Conservation (phyloP, 1,140 invertebrate species). For the Triops cancriformis region DNA sequence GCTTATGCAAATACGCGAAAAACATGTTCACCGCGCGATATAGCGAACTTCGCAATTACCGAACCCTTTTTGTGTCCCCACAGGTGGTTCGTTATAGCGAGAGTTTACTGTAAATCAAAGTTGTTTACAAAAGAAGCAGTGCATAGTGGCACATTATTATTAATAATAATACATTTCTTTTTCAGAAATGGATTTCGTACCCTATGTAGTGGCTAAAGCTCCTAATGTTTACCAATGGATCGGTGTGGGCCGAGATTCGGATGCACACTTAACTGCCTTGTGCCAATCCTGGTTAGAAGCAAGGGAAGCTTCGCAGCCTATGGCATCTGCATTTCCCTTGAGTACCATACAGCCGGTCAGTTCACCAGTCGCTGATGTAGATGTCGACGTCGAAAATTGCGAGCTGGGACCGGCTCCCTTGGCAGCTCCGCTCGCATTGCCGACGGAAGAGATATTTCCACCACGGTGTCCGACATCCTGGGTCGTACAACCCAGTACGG, state of each 20-base stretch:
- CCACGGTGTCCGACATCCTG: conserved; percentile 61
- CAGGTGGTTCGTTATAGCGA: too few species aligned
- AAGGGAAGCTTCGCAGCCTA: conserved; percentile 38
- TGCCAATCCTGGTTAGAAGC: conserved; percentile 66
- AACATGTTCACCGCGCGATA: too few species aligned
- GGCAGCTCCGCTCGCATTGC: conserved; percentile 31
- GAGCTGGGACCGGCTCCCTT: conserved; percentile 19
- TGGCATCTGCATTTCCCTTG: conserved; percentile 13
- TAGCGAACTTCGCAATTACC: too few species aligned
- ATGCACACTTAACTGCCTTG: conserved; percentile 61
- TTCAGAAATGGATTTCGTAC: conserved; percentile 27
- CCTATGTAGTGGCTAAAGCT: conserved; percentile 28
- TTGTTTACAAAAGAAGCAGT: too few species aligned
- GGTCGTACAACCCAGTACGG: conserved; percentile 67
- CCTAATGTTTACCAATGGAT: conserved; percentile 79
- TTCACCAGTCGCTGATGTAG: conserved; percentile 23
- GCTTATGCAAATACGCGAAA: too few species aligned
- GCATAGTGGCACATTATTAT: too few species aligned
- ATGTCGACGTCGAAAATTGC: conserved; percentile 28
- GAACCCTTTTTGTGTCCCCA: too few species aligned
- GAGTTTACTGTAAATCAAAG: too few species aligned
- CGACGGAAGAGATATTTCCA: conserved; percentile 41
- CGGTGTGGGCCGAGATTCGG: conserved; percentile 83
- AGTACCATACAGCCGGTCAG: neutral
- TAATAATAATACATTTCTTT: neutral